Percentiles rank a stretch among this genome's conserved stretches.
Conservation (phyloP, 2,797 vertebrate species). For the Gephyroberyx darwinii region DNA sequence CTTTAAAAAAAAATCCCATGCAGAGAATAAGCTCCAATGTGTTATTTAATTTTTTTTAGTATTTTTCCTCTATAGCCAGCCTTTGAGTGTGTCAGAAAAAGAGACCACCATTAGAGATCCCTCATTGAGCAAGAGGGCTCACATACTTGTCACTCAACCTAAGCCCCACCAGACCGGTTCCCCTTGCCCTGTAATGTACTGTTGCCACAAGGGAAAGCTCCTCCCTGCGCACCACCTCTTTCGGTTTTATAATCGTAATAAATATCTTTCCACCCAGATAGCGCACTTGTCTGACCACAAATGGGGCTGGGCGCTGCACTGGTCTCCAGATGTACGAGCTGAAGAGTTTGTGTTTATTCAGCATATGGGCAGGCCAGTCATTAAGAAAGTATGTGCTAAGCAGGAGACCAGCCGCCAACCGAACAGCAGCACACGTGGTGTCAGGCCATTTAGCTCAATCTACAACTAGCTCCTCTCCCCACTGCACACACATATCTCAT, state of each 20-base stretch:
- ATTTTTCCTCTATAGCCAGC: background rate
- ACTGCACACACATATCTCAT: background rate
- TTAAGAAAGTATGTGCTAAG: conserved; percentile 76
- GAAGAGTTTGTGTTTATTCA: conserved; percentile 71
- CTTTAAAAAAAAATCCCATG: background rate
- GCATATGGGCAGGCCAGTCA: conserved; percentile 74
- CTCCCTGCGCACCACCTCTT: conserved; percentile 69
- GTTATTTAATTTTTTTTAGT: background rate
- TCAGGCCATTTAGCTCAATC: conserved; percentile 20
- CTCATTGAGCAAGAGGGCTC: conserved; percentile 33
- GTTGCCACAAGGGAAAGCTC: conserved; percentile 64
- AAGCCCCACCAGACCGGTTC: conserved; percentile 18
- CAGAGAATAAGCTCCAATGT: conserved; percentile 6
- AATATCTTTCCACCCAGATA: conserved; percentile 79
- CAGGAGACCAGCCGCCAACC: conserved; percentile 66
- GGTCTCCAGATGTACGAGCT: conserved; percentile 74
- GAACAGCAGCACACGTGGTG: conserved; percentile 62
- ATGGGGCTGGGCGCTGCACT: conserved; percentile 68
- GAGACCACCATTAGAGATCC: conserved; percentile 16
- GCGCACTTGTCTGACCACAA: conserved; percentile 79
- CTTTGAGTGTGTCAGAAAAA: background rate
- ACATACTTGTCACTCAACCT: conserved; percentile 59
- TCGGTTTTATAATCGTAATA: conserved; percentile 75
- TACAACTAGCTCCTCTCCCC: conserved; percentile 4
- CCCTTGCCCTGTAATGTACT: conserved; percentile 50